Evolutionary conservation across 2,113 vertebrate species (phyloP), one percentile per base, ranked within the genome.

Genomic region (Hirundichthys speculiger): DNA sequence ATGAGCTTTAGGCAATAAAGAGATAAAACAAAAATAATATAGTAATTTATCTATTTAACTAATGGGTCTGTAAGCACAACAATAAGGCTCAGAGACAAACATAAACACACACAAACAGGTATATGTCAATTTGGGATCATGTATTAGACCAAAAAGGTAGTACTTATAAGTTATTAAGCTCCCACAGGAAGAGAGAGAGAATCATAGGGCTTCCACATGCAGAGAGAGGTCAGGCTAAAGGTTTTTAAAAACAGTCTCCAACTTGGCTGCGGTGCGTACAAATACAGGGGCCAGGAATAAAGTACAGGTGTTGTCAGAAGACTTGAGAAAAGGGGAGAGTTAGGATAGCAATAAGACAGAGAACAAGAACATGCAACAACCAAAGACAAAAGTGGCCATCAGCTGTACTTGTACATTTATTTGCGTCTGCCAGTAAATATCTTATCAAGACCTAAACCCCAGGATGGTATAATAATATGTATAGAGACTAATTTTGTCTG

Each of bases 1-100:
- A 34, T 10, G 11, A 34, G 30, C 3, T 8, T 27, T 82, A 89
- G 94, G 93, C 92, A 66, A 85, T 88, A 87, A 91, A 84, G 30
- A 34, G 16, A n/a, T n/a, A n/a, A n/a, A n/a, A n/a, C n/a, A n/a
- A n/a, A n/a, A n/a, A n/a, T n/a, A n/a, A n/a, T n/a, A n/a, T n/a
- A n/a, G 74, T 62, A 78, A 78, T 87, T 88, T 59, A 87, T 91
- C 80, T 86, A 34, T 54, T 79, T 48, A 64, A 82, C 69, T 51
- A 75, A 77, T 76, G 68, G 73, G 69, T 50, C 57, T 79, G 70
- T 66, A 67, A 69, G 77, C 48, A 66, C 38, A 46, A 54, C 48
- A 82, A 60, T 48, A 69, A 62, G 59, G 27, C 42, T 34, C 41
- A 61, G 9, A 64, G 30, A 34, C 53, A 69, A 64, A 72, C 80